Conservation (phyloP, 2,888 invertebrate species). For the Fragum whitleyi region DNA sequence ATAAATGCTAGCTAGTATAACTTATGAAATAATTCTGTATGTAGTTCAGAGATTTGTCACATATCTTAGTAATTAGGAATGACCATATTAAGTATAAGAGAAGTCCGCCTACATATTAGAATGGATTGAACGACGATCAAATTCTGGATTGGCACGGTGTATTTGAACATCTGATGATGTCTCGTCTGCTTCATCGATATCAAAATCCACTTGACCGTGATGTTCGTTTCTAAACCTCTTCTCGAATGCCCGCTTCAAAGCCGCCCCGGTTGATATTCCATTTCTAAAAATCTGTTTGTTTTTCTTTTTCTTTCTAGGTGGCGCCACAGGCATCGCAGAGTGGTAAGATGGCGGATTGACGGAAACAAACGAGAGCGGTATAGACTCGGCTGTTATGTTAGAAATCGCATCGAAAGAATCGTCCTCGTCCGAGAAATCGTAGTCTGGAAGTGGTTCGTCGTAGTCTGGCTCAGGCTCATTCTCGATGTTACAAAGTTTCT, state of each 20-base stretch:
- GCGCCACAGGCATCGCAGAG: slow-evolving; percentile 44
- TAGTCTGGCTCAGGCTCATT: slow-evolving; percentile 77
- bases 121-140: slow-evolving; percentile 1
- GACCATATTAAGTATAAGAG: too few relatives aligned
- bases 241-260: slow-evolving; percentile 72
- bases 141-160: background rate
- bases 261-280: slow-evolving; percentile 68
- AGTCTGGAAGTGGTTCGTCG: slow-evolving; percentile 74
- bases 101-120: background rate
- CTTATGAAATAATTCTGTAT: too few relatives aligned
- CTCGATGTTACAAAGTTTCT: slow-evolving; percentile 76
- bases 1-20: too few relatives aligned
- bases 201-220: slow-evolving; percentile 26
- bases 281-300: slow-evolving; percentile 66
- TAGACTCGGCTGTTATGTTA: slow-evolving; percentile 53
- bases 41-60: too few relatives aligned
- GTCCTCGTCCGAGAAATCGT: slow-evolving; percentile 65
- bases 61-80: too few relatives aligned
- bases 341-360: slow-evolving; percentile 69
- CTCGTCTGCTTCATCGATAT: slow-evolving; percentile 22
- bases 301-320: slow-evolving; percentile 32
- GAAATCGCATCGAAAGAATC: slow-evolving; percentile 62
- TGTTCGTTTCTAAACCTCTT: slow-evolving; percentile 70
- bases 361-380: slow-evolving; percentile 47
- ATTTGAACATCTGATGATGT: background rate